These are phyloP conservation scores for Willisornis vidua DNA, from an alignment of 2,113 vertebrate species.

Conservation along the genomic window DNA sequence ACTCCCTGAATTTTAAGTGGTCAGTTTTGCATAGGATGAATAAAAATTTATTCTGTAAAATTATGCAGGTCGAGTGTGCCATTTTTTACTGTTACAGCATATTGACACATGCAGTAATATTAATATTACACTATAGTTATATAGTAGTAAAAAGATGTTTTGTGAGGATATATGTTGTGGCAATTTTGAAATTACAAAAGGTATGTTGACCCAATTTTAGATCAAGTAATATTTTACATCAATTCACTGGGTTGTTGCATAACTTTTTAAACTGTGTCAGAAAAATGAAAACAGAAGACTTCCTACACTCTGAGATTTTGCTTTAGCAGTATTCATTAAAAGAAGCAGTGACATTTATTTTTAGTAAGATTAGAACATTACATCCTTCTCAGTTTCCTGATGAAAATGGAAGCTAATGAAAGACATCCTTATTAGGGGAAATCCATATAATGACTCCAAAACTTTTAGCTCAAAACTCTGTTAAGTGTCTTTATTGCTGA, in stretches of 20 bases:
- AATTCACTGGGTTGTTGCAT: not conserved
- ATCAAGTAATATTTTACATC: not conserved
- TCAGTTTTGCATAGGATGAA: not conserved
- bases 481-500: constrained; percentile 20
- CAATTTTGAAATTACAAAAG: not conserved
- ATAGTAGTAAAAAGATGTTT: not conserved
- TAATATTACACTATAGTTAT: not conserved
- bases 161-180: rapidly evolving
- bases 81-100: not conserved
- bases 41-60: not conserved
- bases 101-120: not conserved
- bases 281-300: not conserved
- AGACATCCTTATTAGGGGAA: not conserved
- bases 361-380: not conserved
- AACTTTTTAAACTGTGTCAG: not conserved
- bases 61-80: not conserved
- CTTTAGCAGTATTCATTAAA: not conserved
- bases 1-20: not conserved
- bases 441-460: constrained; percentile 13
- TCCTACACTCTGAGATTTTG: not conserved
- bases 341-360: not conserved
- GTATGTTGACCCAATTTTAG: not conserved
- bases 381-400: not conserved
- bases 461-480: constrained; percentile 38
- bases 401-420: not conserved